Evolutionary conservation across 2,888 invertebrate genomes (phyloP).

Genomic region (Ctena decussata): DNA sequence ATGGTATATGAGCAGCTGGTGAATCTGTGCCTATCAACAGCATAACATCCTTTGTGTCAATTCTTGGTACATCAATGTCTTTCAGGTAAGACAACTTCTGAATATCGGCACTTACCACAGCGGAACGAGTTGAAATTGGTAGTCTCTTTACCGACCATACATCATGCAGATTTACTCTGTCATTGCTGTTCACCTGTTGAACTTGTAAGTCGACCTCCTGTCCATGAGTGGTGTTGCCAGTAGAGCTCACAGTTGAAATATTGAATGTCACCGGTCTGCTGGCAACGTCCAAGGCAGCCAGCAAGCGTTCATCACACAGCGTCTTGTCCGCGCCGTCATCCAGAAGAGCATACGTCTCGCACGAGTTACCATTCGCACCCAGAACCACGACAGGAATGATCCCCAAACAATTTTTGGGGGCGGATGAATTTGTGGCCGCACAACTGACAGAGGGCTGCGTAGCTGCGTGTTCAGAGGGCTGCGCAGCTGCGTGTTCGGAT

Average conservation of each 20-base stretch:
- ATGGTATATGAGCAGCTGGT: slow-evolving; percentile 33
- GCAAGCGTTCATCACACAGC: slow-evolving; percentile 34
- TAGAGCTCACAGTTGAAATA: no score
- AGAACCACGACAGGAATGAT: slow-evolving; percentile 19
- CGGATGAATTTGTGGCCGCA: background rate
- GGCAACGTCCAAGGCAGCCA: background rate
- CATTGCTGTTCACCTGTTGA: background rate
- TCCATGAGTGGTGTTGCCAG: background rate
- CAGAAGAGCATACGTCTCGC: slow-evolving; percentile 22
- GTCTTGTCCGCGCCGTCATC: slow-evolving; percentile 38
- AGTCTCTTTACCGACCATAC: slow-evolving; percentile 29
- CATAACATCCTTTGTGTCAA: slow-evolving; percentile 24
- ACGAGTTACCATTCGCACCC: slow-evolving; percentile 5
- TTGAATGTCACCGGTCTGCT: no score
- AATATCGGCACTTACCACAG: slow-evolving; percentile 9
- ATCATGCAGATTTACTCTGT: background rate
- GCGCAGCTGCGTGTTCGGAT: background rate
- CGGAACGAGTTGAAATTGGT: slow-evolving; percentile 15
- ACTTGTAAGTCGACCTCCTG: slow-evolving; percentile 17
- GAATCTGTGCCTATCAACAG: slow-evolving; percentile 42
- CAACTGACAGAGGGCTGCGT: slow-evolving; percentile 6
- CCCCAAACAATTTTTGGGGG: slow-evolving; percentile 13
- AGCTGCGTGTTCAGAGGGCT: no score
- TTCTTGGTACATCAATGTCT: background rate
- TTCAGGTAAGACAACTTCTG: slow-evolving; percentile 7